A percentile compares a stretch with the other conserved stretches of the same genome.
Conservation (phyloP, 2,888 invertebrate genomes). For the Xanthorhoe spadicearia region DNA sequence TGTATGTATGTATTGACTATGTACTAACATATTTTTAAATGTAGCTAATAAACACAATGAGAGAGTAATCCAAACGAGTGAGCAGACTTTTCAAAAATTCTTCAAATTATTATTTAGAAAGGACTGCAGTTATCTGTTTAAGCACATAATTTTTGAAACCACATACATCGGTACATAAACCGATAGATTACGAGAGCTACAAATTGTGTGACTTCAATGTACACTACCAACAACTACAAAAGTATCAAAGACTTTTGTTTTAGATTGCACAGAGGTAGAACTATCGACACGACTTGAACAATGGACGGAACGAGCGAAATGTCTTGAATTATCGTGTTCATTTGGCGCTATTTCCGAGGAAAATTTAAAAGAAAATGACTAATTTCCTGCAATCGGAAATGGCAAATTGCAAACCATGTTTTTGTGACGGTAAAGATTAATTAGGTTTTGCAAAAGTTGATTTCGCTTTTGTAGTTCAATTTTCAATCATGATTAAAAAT, state of each 20-base stretch:
- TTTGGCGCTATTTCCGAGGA: constrained; percentile 34
- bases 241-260: constrained; percentile 11
- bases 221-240: background rate
- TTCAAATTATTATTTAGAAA: too few relatives aligned
- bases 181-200: too few relatives aligned
- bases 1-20: too few relatives aligned
- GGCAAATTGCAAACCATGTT: constrained; percentile 30
- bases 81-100: too few relatives aligned
- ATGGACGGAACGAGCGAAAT: constrained; percentile 35
- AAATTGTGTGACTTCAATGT: background rate
- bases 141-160: too few relatives aligned
- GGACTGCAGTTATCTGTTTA: too few relatives aligned
- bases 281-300: constrained; percentile 41
- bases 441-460: background rate
- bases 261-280: constrained; percentile 33
- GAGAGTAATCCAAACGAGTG: too few relatives aligned
- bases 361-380: constrained; percentile 37
- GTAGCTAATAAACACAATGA: too few relatives aligned
- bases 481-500: too few relatives aligned
- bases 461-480: background rate
- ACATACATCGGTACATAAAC: too few relatives aligned
- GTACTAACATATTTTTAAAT: too few relatives aligned
- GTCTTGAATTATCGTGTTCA: constrained; percentile 42
- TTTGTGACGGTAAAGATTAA: constrained; percentile 14
- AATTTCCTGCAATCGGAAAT: constrained; percentile 33